phyloP scores from a whole-genome alignment of 2,797 vertebrate genomes.

The Sciurus vulgaris region DNA sequence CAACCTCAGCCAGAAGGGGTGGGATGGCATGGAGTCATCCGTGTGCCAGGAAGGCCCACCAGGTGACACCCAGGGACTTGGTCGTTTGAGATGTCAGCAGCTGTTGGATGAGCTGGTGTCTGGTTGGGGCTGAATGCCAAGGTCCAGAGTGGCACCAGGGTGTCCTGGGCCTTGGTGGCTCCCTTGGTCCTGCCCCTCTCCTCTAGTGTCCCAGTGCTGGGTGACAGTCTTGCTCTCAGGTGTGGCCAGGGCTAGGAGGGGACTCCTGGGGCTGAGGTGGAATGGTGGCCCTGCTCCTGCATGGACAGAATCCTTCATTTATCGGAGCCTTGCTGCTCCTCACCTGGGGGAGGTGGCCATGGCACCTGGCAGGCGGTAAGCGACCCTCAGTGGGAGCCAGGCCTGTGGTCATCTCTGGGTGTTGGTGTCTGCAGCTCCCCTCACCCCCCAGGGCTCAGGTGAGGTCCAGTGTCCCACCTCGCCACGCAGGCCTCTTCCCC shows the following conservation, averaged over 20 bases:
- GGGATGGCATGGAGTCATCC: neutral
- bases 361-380: accelerated
- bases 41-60: neutral
- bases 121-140: neutral
- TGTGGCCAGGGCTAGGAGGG: neutral
- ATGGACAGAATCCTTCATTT: neutral
- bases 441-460: neutral
- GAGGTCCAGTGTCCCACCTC: neutral
- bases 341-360: neutral
- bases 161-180: neutral
- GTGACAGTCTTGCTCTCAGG: neutral
- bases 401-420: neutral
- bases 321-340: neutral
- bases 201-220: neutral
- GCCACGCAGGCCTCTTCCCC: too few relatives aligned
- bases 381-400: neutral
- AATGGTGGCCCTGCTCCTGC: neutral
- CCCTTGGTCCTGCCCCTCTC: neutral
- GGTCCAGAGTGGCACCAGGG: neutral
- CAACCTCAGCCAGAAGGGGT: neutral
- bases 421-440: neutral
- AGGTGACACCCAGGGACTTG: neutral
- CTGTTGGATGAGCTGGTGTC: neutral
- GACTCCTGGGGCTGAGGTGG: neutral
- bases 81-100: neutral